These are phyloP conservation scores for Mastomys coucha DNA, from an alignment of 2,113 vertebrate species.

Conservation along the genomic window DNA sequence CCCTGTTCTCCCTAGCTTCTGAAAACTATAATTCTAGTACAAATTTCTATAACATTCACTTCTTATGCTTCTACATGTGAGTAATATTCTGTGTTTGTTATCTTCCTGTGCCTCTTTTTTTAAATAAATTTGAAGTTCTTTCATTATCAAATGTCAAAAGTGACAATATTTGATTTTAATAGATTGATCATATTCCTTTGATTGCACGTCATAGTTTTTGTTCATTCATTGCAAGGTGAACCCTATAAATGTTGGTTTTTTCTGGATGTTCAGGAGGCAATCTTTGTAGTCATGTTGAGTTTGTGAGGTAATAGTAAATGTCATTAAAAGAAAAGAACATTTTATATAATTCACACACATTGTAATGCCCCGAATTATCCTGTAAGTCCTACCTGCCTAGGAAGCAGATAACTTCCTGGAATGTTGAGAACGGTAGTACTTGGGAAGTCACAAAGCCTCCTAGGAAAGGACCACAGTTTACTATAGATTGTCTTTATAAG, in stretches of 20 bases:
- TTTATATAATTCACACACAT: neutral
- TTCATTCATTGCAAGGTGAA: neutral
- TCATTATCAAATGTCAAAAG: neutral
- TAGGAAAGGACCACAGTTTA: too few species aligned
- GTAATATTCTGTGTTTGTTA: neutral
- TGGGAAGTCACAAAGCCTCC: too few species aligned
- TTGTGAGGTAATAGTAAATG: neutral
- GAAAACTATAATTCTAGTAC: neutral
- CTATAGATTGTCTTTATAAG: too few species aligned
- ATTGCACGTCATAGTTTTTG: neutral
- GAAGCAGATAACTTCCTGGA: too few species aligned
- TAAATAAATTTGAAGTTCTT: neutral
- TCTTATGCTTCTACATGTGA: neutral
- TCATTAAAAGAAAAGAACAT: neutral
- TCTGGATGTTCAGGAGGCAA: neutral
- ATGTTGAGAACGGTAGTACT: too few species aligned
- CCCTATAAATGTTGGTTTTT: neutral
- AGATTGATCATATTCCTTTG: neutral
- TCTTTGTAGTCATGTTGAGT: neutral
- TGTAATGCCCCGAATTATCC: too few species aligned
- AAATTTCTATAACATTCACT: neutral
- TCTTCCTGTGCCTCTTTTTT: neutral
- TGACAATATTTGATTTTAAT: neutral
- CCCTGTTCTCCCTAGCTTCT: neutral
- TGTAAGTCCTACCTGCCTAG: too few species aligned